Evolutionary conservation across 2,797 vertebrate species (phyloP), one percentile per base, ranked within the genome.

Genomic region (Erpetoichthys calabaricus): DNA sequence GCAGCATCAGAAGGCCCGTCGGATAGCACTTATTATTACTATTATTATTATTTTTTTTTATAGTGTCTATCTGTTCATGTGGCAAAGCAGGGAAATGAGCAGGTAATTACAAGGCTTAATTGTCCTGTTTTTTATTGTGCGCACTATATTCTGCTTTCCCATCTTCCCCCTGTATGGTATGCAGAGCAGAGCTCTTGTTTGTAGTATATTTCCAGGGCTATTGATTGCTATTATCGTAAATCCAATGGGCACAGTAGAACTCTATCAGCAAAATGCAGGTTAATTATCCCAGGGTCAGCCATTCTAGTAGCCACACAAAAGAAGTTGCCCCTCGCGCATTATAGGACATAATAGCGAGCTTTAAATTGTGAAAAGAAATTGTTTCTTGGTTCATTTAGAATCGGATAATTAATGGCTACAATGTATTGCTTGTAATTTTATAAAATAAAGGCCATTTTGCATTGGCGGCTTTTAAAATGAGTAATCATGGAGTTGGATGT

Each of bases 141-240:
- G 73, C 73, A 79, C 75, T 62, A 79, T 84, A 77, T 71, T 82
- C 73, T 78, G 61, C 57, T 25, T 25, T 60, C 64, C 64, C 63
- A 45, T 62, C 64, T 61, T 53, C 62, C 47, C 69, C 65, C 70
- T 67, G 63, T 66, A 62, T 65, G 67, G 72, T 64, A 71, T 49
- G 58, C 68, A 58, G 67, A 65, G 61, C 62, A 63, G 61, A 76
- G 75, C 77, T 78, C 80, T 73, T 80, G 80, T 81, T 80, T 82
- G 80, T 80, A 75, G 78, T 80, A 79, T 83, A 84, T 80, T 76
- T 83, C 77, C 75, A 65, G 58, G 60, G 52, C 64, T 76, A 83
- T 83, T 73, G 85, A 89, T 80, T 60, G 67, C 77, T 78, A 82
- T 81, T 77, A 81, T 84, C 76, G 76, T 80, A 85, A 86, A 86